phyloP scores from a whole-genome alignment of 2,113 vertebrate species.

The Erinaceus europaeus region DNA sequence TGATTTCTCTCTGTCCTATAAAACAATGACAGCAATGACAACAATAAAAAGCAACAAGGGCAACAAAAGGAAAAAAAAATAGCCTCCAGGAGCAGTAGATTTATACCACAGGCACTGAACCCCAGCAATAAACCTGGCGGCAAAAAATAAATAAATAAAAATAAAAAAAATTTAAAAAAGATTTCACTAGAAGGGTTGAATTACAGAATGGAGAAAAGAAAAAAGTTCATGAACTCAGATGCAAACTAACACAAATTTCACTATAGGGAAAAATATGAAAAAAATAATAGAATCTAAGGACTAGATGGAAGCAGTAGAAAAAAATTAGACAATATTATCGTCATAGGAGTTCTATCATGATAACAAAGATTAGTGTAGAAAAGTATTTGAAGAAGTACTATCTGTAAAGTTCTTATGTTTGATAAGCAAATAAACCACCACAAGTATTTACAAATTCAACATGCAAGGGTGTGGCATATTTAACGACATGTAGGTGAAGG shows the following conservation, averaged over 20 bases:
- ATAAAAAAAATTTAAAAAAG: neutral
- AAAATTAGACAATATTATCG: neutral
- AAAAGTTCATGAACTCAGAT: neutral
- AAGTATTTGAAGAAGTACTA: neutral
- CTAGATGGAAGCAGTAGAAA: neutral
- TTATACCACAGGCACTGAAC: no score
- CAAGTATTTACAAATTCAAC: neutral
- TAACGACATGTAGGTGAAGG: no score
- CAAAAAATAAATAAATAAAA: neutral
- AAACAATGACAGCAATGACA: no score
- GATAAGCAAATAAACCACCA: neutral
- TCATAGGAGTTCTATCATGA: neutral
- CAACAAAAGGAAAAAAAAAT: neutral
- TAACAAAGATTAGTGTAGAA: neutral
- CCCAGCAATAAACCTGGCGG: no score
- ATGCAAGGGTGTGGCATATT: no score
- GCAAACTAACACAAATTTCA: neutral
- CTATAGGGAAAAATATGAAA: neutral
- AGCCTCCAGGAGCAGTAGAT: neutral
- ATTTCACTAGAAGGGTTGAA: neutral
- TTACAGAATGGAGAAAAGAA: neutral
- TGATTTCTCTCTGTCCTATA: no score
- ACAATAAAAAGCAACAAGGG: no score
- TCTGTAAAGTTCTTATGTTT: neutral
- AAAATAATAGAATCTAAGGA: neutral